Conservation (phyloP, 2,888 invertebrate species). For the Calameuta filiformis region DNA sequence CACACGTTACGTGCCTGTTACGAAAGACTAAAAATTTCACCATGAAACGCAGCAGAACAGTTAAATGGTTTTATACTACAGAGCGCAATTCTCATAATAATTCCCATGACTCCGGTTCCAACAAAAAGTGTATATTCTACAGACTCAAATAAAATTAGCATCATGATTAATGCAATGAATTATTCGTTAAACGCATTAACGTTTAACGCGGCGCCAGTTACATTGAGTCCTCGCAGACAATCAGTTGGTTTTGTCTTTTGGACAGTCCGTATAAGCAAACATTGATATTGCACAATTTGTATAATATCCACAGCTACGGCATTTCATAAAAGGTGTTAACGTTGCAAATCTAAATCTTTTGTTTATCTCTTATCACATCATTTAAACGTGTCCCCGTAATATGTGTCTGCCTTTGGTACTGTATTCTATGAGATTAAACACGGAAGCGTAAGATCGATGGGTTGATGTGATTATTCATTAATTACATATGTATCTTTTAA, state of each 20-base stretch:
- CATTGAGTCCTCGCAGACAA: not conserved
- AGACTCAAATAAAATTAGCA: not conserved
- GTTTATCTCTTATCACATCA: not conserved
- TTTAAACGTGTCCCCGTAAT: not conserved
- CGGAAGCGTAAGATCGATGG: not conserved
- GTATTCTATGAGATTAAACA: too few relatives aligned
- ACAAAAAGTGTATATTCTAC: not conserved
- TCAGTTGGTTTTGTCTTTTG: not conserved
- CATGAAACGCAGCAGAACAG: not conserved
- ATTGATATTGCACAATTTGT: not conserved
- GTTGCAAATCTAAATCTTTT: conserved; percentile 6
- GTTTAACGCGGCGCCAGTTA: not conserved
- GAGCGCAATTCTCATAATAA: not conserved
- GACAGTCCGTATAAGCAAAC: not conserved
- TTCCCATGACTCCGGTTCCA: not conserved
- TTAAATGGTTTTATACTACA: not conserved
- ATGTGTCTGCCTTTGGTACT: not conserved
- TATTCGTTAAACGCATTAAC: not conserved
- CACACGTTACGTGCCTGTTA: not conserved
- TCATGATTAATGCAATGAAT: not conserved
- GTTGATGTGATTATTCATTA: not conserved
- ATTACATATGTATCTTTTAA: not conserved
- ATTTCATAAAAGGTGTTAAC: not conserved
- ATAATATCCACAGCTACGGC: not conserved
- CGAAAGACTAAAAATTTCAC: not conserved